phyloP scores from a whole-genome alignment of 37 sponge, comb jelly and placozoan genomes.

The Lycopodina hypogea region DNA sequence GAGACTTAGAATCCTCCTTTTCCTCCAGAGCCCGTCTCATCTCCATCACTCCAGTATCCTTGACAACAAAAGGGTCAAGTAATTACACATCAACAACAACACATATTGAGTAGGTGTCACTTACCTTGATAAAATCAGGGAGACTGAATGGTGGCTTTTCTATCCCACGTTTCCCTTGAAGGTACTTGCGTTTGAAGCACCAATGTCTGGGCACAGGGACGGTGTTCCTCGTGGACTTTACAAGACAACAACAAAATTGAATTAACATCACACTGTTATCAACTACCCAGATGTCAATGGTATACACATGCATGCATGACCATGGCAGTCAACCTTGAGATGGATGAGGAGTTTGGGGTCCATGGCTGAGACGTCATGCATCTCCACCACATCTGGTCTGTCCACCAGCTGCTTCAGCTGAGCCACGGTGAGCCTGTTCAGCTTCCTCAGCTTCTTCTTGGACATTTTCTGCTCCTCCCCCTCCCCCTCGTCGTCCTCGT shows the following conservation, averaged over 20 bases:
- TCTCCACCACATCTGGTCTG: constrained; percentile 95
- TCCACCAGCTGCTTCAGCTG: constrained; percentile 92
- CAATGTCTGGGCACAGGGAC: constrained; percentile 96
- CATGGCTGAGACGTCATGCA: constrained; percentile 94
- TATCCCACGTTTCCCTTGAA: constrained; percentile 96
- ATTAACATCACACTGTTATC: not conserved
- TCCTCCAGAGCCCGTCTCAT: constrained; percentile 95
- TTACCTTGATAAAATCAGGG: constrained; percentile 94
- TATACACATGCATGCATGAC: too few species aligned
- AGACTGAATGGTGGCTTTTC: constrained; percentile 93
- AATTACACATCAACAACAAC: not conserved
- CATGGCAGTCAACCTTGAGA: constrained; percentile 79
- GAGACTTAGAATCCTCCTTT: constrained; percentile 83
- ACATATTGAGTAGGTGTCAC: not conserved
- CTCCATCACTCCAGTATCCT: constrained; percentile 97
- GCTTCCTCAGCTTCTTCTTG: constrained; percentile 88
- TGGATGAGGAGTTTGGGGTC: constrained; percentile 91
- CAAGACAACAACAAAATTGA: not conserved
- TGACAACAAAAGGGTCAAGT: not conserved
- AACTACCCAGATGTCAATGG: not conserved
- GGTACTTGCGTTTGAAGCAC: constrained; percentile 98
- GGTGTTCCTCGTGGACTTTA: constrained; percentile 85
- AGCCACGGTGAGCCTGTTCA: constrained; percentile 83
- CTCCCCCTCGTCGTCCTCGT: constrained; percentile 33
- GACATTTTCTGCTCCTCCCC: constrained; percentile 43